Base-by-base conservation (phyloP, 2,797 vertebrate species). In the Setipinna tenuifilis region DNA sequence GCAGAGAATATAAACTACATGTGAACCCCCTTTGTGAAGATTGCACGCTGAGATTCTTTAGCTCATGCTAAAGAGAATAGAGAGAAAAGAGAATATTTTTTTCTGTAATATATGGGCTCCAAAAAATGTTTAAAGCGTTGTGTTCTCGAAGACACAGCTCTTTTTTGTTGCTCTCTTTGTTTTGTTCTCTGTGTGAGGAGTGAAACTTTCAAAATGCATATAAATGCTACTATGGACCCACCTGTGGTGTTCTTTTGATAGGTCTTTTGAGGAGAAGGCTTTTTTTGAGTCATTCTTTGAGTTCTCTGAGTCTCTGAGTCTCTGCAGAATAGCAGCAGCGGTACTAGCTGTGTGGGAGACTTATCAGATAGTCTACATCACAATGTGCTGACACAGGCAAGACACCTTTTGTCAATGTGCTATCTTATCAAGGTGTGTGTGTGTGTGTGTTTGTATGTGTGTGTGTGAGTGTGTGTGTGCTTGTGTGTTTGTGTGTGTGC, bases 391-490 rank as follows among this genome's bases (percentile, higher is more conserved):
- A 68, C 28, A 16, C 65, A 31, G 65, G n/a, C 25, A 68, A 0
- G 23, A 78, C 71, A 75, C 68, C 28, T 75, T 75, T 75, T 17
- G 35, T 78, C 61, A 78, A 44, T 78, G 71, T 78, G 71, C 41
- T 35, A 75, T 19, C 28, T 75, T 25, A 11, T 25, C n/a, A 23
- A 23, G n/a, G 61, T 54, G 50, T 54, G 50, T 54, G 50, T 54
- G 50, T 54, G 50, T 54, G 50, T 54, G 50, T 54, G 50, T 54
- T 2, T 54, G 50, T 54, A 7, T 54, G 50, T 54, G 50, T 54
- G 50, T 54, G 50, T 23, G 61, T 65, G n/a, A 25, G 61, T 65
- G 61, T 62, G 61, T 62, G 12, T 75, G 71, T 41, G 71, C 41
- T 31, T 78, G 71, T 44, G 71, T 78, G 71, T 78, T 31, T 78